Percentiles rank a stretch among this genome's conserved stretches.
These are phyloP conservation scores for Onychostruthus taczanowskii DNA, from an alignment of 2,113 vertebrate species.

Conservation along the genomic window DNA sequence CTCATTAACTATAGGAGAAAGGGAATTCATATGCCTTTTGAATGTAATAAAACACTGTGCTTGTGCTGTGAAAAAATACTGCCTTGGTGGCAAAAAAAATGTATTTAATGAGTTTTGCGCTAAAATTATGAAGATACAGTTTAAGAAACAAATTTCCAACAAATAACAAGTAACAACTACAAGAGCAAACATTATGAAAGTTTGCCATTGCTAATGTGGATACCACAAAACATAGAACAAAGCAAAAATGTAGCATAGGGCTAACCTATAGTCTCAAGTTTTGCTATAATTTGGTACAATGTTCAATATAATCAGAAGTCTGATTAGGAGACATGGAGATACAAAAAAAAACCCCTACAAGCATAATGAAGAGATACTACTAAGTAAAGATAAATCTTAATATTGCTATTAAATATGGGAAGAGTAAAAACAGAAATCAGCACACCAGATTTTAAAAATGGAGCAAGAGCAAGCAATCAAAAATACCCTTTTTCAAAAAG, in stretches of 20 bases:
- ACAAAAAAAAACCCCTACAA: neutral
- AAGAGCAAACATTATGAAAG: neutral
- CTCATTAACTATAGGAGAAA: conserved; percentile 60
- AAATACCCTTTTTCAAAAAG: neutral
- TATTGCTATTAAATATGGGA: neutral
- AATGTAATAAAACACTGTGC: conserved; percentile 50
- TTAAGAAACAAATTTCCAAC: conserved; percentile 39
- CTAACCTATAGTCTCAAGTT: neutral
- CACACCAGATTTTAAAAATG: neutral
- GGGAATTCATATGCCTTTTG: conserved; percentile 53
- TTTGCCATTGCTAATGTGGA: neutral
- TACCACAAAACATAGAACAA: neutral
- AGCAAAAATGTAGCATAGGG: neutral
- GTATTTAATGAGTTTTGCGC: conserved; percentile 53
- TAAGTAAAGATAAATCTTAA: neutral
- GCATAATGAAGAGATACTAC: neutral
- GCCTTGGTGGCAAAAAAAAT: conserved; percentile 56
- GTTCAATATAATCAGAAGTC: neutral
- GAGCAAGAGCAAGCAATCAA: neutral
- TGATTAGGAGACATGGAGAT: neutral
- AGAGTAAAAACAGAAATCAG: neutral
- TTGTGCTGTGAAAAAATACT: conserved; percentile 59
- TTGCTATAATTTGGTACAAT: neutral
- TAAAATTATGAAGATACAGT: conserved; percentile 20
- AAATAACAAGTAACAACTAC: conserved; percentile 15